Evolutionary conservation across 2,113 vertebrate species (phyloP).

Genomic region (Donacobius atricapilla): DNA sequence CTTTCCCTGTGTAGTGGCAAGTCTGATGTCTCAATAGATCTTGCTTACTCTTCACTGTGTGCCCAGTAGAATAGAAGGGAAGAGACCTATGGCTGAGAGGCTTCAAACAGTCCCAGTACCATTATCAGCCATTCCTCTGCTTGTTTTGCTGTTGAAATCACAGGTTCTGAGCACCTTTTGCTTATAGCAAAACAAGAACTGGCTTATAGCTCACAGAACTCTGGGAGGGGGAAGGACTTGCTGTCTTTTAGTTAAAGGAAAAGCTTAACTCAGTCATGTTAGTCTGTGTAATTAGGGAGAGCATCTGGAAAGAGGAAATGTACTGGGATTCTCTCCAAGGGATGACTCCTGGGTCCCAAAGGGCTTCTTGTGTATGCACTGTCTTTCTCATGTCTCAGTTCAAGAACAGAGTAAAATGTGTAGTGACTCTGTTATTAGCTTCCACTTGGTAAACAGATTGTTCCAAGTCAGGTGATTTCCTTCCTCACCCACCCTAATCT

Average conservation of each 20-base stretch:
- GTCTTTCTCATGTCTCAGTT: not conserved
- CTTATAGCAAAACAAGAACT: not conserved
- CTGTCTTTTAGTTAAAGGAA: not conserved
- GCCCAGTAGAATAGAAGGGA: constrained; percentile 30
- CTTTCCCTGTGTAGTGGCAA: not conserved
- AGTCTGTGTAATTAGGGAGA: not conserved
- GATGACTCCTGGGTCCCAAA: not conserved
- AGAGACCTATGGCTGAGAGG: constrained; percentile 48
- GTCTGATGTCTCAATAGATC: constrained; percentile 59
- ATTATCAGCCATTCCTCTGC: not conserved
- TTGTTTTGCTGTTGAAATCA: not conserved
- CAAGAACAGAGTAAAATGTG: not conserved
- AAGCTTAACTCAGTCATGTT: not conserved
- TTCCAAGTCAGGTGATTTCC: not conserved
- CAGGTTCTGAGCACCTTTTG: not conserved
- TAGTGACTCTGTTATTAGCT: not conserved
- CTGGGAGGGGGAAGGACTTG: not conserved
- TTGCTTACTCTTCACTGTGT: constrained; percentile 47
- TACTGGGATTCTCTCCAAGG: not conserved
- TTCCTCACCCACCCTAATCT: not conserved
- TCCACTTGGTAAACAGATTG: not conserved
- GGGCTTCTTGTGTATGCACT: not conserved
- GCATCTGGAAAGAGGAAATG: not conserved
- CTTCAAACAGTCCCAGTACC: not conserved
- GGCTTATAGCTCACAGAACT: not conserved